phyloP scores from a whole-genome alignment of 2,113 vertebrate genomes.

The Seriola quinqueradiata region DNA sequence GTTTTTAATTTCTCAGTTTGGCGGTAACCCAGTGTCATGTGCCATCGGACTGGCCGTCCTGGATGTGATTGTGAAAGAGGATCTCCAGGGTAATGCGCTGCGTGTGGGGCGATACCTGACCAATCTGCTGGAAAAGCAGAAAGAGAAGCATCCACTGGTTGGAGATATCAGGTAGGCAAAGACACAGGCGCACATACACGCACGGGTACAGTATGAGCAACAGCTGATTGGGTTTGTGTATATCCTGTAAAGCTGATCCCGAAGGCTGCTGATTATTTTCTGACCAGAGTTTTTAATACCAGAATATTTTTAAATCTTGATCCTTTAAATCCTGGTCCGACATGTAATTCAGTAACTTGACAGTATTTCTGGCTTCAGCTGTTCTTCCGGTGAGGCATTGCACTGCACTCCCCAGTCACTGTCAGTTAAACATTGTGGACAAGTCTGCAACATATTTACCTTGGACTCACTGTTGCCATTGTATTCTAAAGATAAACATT shows the following conservation, averaged over 20 bases:
- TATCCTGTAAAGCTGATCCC: background rate
- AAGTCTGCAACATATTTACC: background rate
- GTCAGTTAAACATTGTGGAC: background rate
- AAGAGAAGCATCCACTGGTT: slow-evolving; percentile 90
- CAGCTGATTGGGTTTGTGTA: background rate
- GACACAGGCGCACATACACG: background rate
- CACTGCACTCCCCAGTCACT: background rate
- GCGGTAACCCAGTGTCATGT: slow-evolving; percentile 97
- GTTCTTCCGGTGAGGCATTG: background rate
- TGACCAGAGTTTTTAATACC: background rate
- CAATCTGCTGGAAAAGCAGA: slow-evolving; percentile 86
- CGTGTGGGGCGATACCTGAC: slow-evolving; percentile 89
- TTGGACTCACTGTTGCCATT: background rate
- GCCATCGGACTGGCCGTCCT: slow-evolving; percentile 94
- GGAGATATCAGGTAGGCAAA: slow-evolving; percentile 90
- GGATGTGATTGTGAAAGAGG: slow-evolving; percentile 92
- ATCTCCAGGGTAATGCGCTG: slow-evolving; percentile 91
- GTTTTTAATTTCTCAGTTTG: slow-evolving; percentile 87
- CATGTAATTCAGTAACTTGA: background rate
- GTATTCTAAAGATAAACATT: too few relatives aligned
- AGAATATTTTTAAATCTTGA: background rate
- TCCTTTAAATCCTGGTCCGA: background rate
- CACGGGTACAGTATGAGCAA: background rate
- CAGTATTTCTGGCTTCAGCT: background rate
- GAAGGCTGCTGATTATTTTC: background rate